phyloP scores from a whole-genome alignment of 2,797 vertebrate genomes.

The Notamacropus eugenii region DNA sequence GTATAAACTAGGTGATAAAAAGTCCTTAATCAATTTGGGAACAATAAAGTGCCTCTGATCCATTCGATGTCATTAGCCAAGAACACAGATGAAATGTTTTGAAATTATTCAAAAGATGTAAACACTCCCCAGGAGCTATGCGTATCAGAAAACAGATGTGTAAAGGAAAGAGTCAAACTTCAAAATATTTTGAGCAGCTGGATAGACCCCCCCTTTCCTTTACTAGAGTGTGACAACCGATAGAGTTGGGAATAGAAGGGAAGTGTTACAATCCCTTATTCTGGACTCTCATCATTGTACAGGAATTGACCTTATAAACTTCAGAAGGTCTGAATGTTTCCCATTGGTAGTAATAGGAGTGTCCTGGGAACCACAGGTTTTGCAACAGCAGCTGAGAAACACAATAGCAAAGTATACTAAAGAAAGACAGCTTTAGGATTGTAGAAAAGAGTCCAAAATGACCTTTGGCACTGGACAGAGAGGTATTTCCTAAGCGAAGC shows the following conservation, averaged over 20 bases:
- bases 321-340: background rate
- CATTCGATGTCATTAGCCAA: background rate
- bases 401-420: background rate
- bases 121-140: background rate
- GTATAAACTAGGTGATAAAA: background rate
- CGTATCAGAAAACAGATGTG: background rate
- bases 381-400: background rate
- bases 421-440: background rate
- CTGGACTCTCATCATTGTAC: background rate
- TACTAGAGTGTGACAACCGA: background rate
- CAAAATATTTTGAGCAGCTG: background rate
- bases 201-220: background rate
- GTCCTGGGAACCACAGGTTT: background rate
- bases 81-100: background rate
- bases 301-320: background rate
- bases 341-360: background rate
- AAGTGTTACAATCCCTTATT: background rate
- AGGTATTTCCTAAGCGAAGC: background rate
- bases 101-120: background rate
- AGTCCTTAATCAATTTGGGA: background rate
- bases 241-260: background rate
- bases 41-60: background rate
- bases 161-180: background rate
- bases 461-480: background rate
- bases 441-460: background rate